Evolutionary conservation across 2,113 vertebrate genomes (phyloP).

Genomic region (Ciconia boyciana): DNA sequence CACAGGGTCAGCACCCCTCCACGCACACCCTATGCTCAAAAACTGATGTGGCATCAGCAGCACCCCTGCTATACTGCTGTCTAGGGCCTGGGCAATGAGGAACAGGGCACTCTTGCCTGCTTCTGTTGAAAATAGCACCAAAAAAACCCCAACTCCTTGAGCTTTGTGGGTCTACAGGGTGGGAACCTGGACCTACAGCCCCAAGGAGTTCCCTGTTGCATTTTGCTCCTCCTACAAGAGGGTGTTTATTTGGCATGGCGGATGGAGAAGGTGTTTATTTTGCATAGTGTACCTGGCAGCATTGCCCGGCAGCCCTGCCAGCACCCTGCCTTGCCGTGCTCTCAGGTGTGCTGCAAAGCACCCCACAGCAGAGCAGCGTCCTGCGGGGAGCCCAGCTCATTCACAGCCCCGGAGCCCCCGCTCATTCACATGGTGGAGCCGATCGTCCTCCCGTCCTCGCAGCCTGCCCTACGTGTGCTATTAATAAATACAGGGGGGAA

Average conservation of each 20-base stretch:
- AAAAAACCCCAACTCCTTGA: background rate
- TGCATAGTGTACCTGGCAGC: rapidly evolving
- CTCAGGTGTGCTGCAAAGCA: background rate
- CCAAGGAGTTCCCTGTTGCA: too few species aligned
- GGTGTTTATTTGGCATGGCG: background rate
- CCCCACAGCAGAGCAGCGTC: background rate
- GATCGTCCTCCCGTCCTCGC: rapidly evolving
- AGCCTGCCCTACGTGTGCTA: background rate
- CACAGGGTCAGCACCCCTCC: background rate
- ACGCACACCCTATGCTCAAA: background rate
- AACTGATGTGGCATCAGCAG: background rate
- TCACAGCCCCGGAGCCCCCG: rapidly evolving
- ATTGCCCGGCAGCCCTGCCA: background rate
- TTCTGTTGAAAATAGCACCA: background rate
- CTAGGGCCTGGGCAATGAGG: background rate
- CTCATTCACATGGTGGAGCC: background rate
- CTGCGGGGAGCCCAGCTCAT: background rate
- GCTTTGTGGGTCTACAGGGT: background rate
- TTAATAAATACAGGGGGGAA: background rate
- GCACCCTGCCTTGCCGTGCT: background rate
- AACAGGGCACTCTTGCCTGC: background rate
- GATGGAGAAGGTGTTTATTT: background rate
- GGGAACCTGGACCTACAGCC: background rate
- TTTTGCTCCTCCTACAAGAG: background rate
- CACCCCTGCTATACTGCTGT: background rate